Base-by-base conservation (phyloP, 2,797 vertebrate genomes). In the Acestrorhynchus altus region DNA sequence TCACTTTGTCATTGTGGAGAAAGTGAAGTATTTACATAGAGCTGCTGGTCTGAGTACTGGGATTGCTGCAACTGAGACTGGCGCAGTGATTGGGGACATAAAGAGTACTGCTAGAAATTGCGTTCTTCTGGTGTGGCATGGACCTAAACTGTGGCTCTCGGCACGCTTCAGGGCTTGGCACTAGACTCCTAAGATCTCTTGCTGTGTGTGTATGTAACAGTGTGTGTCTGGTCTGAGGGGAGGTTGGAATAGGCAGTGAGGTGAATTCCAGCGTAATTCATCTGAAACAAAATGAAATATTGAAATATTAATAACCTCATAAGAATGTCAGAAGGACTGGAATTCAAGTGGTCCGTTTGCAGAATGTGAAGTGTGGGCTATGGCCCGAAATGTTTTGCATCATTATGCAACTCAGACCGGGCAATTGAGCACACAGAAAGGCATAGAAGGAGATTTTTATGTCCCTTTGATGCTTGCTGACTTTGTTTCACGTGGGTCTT, bases 371-470 rank as follows among this genome's bases (percentile, higher is more conserved):
- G 9, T 16, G 1, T 60, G 28, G 15, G 31, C 57, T 35, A 1
- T 10, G 57, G 28, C 26, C 13, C 31, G 26, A 31, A 35, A 26
- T 60, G 57, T 35, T 60, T 39, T 35, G 4, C 26, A 7, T 64
- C 10, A 20, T 64, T 52, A 51, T 65, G 49, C 8, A 74, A 35
- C 73, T 56, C 16, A 31, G 12, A 46, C 35, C 1, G 57, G 15
- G 57, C 31, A 28, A 5, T 13, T 6, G 12, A 67, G 35, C 22
- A 16, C 6, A 18, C 46, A 26, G 22, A 35, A 60, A 60, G 51
- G 51, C 22, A 57, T 31, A 26, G 61, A 61, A 11, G 24, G 63
- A 12, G 16, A 15, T 61, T 76, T 60, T 61, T 35, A 11, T 49
- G 46, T 22, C n/a, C 22, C 57, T 71, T 64, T 71, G 12, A 63